Conservation (phyloP, 35 echinoderm and acorn worm genomes). For the Ophioderma brevispina region DNA sequence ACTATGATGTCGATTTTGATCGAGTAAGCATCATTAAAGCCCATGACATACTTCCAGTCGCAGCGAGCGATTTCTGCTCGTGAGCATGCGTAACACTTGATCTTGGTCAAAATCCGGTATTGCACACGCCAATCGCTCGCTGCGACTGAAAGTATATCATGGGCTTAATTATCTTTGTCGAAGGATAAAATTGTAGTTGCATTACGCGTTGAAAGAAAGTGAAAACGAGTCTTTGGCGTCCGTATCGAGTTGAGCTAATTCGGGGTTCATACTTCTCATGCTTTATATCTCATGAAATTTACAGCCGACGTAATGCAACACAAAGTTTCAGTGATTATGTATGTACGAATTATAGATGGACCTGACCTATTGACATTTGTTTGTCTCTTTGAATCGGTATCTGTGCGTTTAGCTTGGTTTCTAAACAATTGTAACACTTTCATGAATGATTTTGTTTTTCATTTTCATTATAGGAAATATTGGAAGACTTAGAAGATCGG, state of each 20-base stretch:
- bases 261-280: too few relatives aligned
- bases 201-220: not conserved
- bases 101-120: too few relatives aligned
- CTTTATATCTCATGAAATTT: not conserved
- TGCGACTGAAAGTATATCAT: too few relatives aligned
- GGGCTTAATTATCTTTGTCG: too few relatives aligned
- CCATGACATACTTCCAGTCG: not conserved
- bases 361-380: conserved; percentile 8
- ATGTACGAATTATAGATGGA: conserved; percentile 17
- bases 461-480: conserved; percentile 41
- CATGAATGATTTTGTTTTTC: conserved; percentile 17
- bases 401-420: conserved; percentile 13
- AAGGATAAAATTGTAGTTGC: too few relatives aligned
- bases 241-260: too few relatives aligned
- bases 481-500: conserved; percentile 37
- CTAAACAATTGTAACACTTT: not conserved
- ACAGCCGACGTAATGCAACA: not conserved
- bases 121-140: too few relatives aligned
- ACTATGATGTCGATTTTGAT: not conserved
- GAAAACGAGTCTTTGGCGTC: too few relatives aligned
- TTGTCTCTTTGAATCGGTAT: too few relatives aligned
- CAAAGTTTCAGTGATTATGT: not conserved
- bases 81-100: not conserved
- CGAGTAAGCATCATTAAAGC: not conserved
- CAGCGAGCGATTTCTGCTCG: not conserved